Percentiles rank a stretch among this genome's conserved stretches.
Evolutionary conservation across 2,888 invertebrate genomes (phyloP).

Genomic region (Cataglyphis cursor): DNA sequence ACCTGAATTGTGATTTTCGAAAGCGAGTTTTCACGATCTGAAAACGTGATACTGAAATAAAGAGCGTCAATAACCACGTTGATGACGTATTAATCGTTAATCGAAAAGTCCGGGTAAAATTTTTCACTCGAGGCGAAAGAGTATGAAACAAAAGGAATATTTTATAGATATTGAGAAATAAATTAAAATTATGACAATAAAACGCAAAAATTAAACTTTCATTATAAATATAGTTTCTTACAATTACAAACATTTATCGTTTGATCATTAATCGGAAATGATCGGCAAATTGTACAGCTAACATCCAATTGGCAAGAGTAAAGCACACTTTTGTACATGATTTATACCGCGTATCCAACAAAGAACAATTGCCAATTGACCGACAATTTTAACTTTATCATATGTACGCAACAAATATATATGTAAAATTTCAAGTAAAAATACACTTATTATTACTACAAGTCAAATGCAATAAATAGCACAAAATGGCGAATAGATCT

Average conservation of each 20-base stretch:
- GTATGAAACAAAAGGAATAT: background rate
- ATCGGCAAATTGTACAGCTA: conserved; percentile 61
- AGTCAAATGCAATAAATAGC: conserved; percentile 35
- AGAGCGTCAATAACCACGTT: background rate
- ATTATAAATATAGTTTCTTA: conserved; percentile 28
- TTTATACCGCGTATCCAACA: conserved; percentile 59
- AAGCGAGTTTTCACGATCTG: conserved; percentile 23
- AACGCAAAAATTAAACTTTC: conserved; percentile 16
- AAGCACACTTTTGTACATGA: conserved; percentile 83
- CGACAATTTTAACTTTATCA: background rate
- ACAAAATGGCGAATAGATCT: conserved; percentile 24
- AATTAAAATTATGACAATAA: conserved; percentile 29
- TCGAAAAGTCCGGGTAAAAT: background rate
- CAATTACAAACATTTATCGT: conserved; percentile 31
- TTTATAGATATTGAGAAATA: conserved; percentile 10
- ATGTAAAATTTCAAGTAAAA: conserved; percentile 14
- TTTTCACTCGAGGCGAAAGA: background rate
- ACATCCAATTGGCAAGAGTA: conserved; percentile 79
- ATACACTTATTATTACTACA: background rate
- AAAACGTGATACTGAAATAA: background rate
- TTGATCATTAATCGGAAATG: conserved; percentile 48
- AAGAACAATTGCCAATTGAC: conserved; percentile 13
- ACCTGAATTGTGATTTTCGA: conserved; percentile 62
- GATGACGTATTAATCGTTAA: background rate
- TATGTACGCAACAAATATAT: background rate